phyloP scores from a whole-genome alignment of 1,140 invertebrate genomes.

The Pogonognathellus flavescens region DNA sequence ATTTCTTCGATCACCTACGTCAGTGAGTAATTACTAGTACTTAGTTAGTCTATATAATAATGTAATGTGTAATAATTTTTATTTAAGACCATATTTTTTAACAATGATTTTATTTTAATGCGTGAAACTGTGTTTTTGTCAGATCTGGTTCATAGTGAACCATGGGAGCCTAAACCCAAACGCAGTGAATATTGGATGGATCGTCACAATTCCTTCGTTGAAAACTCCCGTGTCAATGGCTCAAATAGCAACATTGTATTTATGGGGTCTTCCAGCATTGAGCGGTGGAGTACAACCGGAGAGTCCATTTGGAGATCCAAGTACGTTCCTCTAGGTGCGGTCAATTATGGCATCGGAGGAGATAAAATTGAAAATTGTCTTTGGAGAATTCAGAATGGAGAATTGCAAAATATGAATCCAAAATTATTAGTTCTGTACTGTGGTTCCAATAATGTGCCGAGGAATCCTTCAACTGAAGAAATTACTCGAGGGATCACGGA shows the following conservation, averaged over 20 bases:
- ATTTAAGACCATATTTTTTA: too few species aligned
- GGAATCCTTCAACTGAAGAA: background rate
- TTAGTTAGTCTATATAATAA: too few species aligned
- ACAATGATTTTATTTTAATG: too few species aligned
- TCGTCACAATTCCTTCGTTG: constrained; percentile 14
- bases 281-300: constrained; percentile 27
- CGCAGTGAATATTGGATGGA: constrained; percentile 16
- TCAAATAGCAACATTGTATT: constrained; percentile 23
- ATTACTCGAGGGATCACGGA: background rate
- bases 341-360: constrained; percentile 75
- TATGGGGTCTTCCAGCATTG: constrained; percentile 5
- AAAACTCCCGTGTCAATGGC: background rate
- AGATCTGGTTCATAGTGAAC: constrained; percentile 1
- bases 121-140: too few species aligned
- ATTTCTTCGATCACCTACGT: too few species aligned
- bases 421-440: constrained; percentile 68
- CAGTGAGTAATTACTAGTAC: too few species aligned
- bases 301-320: constrained; percentile 53
- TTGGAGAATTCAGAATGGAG: constrained; percentile 75
- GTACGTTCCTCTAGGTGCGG: constrained; percentile 54
- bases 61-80: too few species aligned
- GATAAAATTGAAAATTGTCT: constrained; percentile 75
- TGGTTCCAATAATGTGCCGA: constrained; percentile 56
- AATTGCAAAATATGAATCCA: constrained; percentile 72
- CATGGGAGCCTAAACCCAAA: constrained; percentile 27